Evolutionary conservation across 2,888 invertebrate species (phyloP).

Genomic region (Diloba caeruleocephala): DNA sequence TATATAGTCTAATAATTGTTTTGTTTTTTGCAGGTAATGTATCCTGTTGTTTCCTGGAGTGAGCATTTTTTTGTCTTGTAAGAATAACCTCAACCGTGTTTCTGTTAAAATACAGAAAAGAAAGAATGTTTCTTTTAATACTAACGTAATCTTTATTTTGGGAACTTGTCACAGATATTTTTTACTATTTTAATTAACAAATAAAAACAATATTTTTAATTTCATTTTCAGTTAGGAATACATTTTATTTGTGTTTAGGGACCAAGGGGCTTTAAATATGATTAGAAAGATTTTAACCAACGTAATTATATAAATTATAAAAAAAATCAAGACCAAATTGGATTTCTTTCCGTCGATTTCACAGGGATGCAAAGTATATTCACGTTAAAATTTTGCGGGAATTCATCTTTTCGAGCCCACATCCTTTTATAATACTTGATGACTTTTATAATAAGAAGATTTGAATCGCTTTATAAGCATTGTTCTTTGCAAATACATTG

Average conservation of each 20-base stretch:
- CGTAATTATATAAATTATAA: constrained; percentile 1
- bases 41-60: constrained; percentile 23
- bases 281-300: background rate
- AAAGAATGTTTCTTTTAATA: background rate
- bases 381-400: constrained; percentile 12
- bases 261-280: no score
- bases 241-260: no score
- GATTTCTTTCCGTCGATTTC: constrained; percentile 13
- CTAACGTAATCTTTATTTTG: background rate
- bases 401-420: constrained; percentile 20
- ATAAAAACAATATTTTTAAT: no score
- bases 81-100: no score
- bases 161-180: no score
- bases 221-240: no score
- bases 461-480: constrained; percentile 11
- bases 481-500: constrained; percentile 33
- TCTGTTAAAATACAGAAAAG: no score
- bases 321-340: constrained; percentile 19
- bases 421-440: constrained; percentile 19
- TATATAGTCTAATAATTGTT: constrained; percentile 11
- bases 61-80: background rate
- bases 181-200: no score
- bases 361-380: constrained; percentile 18
- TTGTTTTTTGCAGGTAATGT: constrained; percentile 46
- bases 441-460: constrained; percentile 34